Percentiles rank a stretch among this genome's conserved stretches.
Conservation (phyloP, 1,140 invertebrate genomes). For the Leptinotarsa defecta region DNA sequence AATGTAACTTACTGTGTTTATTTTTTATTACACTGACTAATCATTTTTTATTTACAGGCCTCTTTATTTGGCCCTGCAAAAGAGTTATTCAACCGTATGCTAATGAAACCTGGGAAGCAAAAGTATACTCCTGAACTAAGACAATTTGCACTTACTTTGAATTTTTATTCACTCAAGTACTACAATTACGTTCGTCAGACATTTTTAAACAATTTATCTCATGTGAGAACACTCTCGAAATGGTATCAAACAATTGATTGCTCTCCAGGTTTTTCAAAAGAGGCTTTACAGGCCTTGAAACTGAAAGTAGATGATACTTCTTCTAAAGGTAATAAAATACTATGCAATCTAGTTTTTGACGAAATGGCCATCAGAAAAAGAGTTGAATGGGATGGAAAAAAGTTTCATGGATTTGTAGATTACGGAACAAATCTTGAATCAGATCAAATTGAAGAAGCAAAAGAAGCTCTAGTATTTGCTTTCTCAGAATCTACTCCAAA, state of each 20-base stretch:
- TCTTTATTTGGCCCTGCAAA: background rate
- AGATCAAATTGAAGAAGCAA: constrained; percentile 45
- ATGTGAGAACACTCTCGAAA: background rate
- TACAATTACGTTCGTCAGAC: background rate
- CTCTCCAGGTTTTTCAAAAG: background rate
- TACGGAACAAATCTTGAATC: constrained; percentile 40
- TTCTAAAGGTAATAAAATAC: background rate
- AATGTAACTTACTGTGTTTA: constrained; percentile 21
- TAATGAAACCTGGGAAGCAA: background rate
- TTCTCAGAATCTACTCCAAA: constrained; percentile 14
- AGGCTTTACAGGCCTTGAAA: background rate
- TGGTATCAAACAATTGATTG: constrained; percentile 1
- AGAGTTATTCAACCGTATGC: background rate
- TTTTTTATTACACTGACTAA: background rate
- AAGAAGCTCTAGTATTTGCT: constrained; percentile 48
- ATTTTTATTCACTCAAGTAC: background rate
- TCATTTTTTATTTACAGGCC: background rate
- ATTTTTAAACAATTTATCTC: background rate
- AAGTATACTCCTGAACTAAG: constrained; percentile 2
- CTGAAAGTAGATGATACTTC: constrained; percentile 1
- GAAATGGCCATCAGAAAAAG: constrained; percentile 47
- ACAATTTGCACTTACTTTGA: background rate
- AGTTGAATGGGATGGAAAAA: constrained; percentile 47
- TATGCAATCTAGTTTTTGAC: background rate
- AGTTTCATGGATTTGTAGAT: constrained; percentile 46